Percentiles rank a stretch among this genome's conserved stretches.
Conservation (phyloP, 1,140 invertebrate genomes). For the Drosophila orosa region DNA sequence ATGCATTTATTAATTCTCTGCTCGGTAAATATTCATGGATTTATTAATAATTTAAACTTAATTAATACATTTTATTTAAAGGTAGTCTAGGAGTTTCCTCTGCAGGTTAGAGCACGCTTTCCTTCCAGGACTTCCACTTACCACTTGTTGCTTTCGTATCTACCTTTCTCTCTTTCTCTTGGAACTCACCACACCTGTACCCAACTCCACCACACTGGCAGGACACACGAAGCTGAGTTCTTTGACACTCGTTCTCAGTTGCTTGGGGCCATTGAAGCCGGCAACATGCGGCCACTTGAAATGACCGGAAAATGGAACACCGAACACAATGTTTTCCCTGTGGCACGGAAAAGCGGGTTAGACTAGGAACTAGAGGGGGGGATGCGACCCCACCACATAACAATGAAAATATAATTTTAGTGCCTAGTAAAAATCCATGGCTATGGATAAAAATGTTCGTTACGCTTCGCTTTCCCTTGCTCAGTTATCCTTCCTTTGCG, state of each 20-base stretch:
- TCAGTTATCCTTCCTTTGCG: slow-evolving; percentile 37
- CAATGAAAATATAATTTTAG: slow-evolving; percentile 80
- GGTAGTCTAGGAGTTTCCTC: rapidly evolving
- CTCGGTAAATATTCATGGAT: not conserved
- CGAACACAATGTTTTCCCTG: not conserved
- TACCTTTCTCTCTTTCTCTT: not conserved
- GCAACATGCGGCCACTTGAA: slow-evolving; percentile 1
- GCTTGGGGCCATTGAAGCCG: not conserved
- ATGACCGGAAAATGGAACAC: not conserved
- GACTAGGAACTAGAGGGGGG: not conserved
- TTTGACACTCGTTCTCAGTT: slow-evolving; percentile 11
- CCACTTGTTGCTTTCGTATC: slow-evolving; percentile 57
- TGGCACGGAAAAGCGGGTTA: not conserved
- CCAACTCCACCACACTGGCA: slow-evolving; percentile 34
- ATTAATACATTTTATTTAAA: not conserved
- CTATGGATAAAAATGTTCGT: slow-evolving; percentile 68
- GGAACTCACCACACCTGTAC: slow-evolving; percentile 29
- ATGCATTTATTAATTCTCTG: not conserved
- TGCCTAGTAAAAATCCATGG: slow-evolving; percentile 76
- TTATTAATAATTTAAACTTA: not conserved
- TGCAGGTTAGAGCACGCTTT: not conserved
- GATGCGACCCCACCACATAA: slow-evolving; percentile 38
- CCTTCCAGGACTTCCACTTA: slow-evolving; percentile 58
- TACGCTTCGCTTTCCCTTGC: slow-evolving; percentile 55
- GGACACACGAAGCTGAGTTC: slow-evolving; percentile 24